Evolutionary conservation across 2,888 invertebrate species (phyloP).

Genomic region (Maniola hyperantus): DNA sequence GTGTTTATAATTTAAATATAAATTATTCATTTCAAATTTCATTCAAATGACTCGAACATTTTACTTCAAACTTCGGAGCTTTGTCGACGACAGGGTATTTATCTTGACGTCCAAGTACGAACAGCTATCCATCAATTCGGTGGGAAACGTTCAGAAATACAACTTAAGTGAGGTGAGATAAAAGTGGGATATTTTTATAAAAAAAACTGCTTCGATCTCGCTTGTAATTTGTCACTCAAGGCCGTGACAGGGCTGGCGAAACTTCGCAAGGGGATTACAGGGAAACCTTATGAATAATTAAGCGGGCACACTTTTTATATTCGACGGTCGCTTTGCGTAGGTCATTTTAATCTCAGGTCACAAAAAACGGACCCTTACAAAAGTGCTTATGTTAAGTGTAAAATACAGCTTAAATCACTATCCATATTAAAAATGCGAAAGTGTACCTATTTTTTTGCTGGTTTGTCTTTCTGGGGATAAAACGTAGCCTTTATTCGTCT

Average conservation of each 20-base stretch:
- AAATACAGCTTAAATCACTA: neutral
- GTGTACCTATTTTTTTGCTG: too few species aligned
- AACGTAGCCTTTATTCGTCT: too few species aligned
- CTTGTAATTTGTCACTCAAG: constrained; percentile 75
- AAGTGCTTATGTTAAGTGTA: neutral
- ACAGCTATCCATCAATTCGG: constrained; percentile 41
- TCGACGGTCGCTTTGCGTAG: constrained; percentile 52
- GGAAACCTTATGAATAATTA: constrained; percentile 78
- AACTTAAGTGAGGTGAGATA: constrained; percentile 43
- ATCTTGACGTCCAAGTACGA: constrained; percentile 39
- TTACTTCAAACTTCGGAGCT: constrained; percentile 30
- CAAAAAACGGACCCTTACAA: constrained; percentile 47
- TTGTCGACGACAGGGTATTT: constrained; percentile 39
- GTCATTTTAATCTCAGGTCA: constrained; percentile 58
- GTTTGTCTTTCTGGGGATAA: too few species aligned
- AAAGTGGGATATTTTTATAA: constrained; percentile 45
- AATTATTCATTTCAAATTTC: constrained; percentile 28
- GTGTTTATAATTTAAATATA: constrained; percentile 32
- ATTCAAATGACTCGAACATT: constrained; percentile 35
- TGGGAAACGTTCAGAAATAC: constrained; percentile 40
- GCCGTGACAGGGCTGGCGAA: constrained; percentile 65
- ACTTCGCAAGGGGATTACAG: constrained; percentile 64
- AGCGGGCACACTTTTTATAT: constrained; percentile 66
- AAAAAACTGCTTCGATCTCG: constrained; percentile 55
- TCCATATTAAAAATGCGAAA: too few species aligned